phyloP scores from a whole-genome alignment of 2,113 vertebrate species.

The Ciconia maguari region DNA sequence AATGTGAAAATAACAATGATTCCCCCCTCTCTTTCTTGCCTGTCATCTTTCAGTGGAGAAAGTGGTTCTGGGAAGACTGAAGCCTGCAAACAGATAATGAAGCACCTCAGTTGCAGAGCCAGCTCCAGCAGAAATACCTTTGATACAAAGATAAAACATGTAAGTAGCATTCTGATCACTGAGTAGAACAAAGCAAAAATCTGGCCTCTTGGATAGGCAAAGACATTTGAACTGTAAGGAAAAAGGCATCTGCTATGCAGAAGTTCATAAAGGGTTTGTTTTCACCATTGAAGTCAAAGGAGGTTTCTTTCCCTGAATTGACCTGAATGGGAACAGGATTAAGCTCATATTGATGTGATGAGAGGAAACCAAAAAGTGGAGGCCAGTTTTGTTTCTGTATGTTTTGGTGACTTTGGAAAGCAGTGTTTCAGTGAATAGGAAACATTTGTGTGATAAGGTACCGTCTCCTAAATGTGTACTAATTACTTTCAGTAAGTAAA shows the following conservation, averaged over 20 bases:
- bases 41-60: slow-evolving; percentile 81
- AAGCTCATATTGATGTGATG: background rate
- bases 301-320: background rate
- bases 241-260: background rate
- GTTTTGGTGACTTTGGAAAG: background rate
- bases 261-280: background rate
- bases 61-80: slow-evolving; percentile 93
- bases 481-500: background rate
- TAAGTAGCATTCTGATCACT: slow-evolving; percentile 71
- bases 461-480: background rate
- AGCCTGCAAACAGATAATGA: slow-evolving; percentile 88
- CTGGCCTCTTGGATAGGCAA: background rate
- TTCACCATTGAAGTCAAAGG: background rate
- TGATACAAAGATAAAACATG: slow-evolving; percentile 86
- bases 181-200: background rate
- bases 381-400: background rate
- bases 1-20: background rate
- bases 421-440: background rate
- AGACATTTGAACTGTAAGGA: background rate
- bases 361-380: background rate
- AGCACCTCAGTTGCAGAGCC: slow-evolving; percentile 84
- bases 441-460: background rate
- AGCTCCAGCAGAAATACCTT: slow-evolving; percentile 74
- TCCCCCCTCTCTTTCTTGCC: background rate
- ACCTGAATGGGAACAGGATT: background rate